Conservation (phyloP, 2,113 vertebrate species). For the Dendrocopos noguchii region DNA sequence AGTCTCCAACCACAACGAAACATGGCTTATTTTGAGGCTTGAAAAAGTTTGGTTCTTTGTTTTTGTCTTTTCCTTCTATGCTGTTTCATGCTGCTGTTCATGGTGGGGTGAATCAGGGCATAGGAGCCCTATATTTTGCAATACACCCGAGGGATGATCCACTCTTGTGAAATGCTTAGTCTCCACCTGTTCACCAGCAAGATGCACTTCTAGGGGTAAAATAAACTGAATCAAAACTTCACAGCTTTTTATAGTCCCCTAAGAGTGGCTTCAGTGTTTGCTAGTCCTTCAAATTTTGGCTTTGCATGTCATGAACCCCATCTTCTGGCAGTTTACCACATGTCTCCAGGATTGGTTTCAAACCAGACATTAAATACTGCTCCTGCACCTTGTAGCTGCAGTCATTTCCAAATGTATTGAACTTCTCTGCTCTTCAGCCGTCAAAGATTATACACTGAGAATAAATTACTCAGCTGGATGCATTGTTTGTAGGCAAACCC, state of each 20-base stretch:
- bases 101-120: neutral
- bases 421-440: slow-evolving; percentile 39
- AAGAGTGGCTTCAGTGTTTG: neutral
- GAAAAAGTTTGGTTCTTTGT: neutral
- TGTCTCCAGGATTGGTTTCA: slow-evolving; percentile 20
- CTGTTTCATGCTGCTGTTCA: neutral
- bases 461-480: slow-evolving; percentile 71
- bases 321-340: slow-evolving; percentile 56
- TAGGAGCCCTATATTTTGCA: neutral
- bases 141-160: neutral
- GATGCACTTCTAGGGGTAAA: slow-evolving; percentile 16
- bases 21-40: neutral
- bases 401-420: slow-evolving; percentile 21
- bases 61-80: neutral
- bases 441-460: slow-evolving; percentile 58
- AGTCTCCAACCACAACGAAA: neutral
- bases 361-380: slow-evolving; percentile 43
- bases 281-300: slow-evolving; percentile 24
- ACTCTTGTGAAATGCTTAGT: neutral
- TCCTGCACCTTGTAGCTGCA: slow-evolving; percentile 20
- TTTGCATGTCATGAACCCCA: slow-evolving; percentile 51
- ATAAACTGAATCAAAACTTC: slow-evolving; percentile 22
- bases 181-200: neutral
- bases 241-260: neutral
- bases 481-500: slow-evolving; percentile 46